Evolutionary conservation across 2,113 vertebrate species (phyloP), one percentile per base, ranked within the genome.

Genomic region (Falcunculus frontatus): DNA sequence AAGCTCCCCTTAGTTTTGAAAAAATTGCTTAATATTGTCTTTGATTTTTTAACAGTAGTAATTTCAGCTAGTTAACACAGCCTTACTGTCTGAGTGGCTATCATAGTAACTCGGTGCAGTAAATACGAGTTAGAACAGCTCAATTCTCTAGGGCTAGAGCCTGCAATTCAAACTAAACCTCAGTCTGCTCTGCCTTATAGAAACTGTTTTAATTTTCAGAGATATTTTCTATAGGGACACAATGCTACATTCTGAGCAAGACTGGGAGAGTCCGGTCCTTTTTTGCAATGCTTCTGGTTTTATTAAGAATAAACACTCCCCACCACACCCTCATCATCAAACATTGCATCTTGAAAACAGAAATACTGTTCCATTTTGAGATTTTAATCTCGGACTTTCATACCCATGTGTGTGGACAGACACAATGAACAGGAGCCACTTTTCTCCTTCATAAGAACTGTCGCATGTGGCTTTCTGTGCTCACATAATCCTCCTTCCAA

Each of bases 401-500:
- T 72, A 59, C 60, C 56, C 42, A 22, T 65, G 39, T 63, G n/a
- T 64, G 37, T 60, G 42, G 90, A 91, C 93, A 91, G 79, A 69
- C 79, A 69, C 79, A 85, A 74, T 22, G 68, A 93, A 87, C 56
- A 93, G 95, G 82, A 84, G 92, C 19, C 16, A 7, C 86, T 96
- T 93, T 63, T 32, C 60, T 91, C 41, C 63, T 93, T 97, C 57
- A 0, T 93, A 93, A 95, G 93, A 94, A 76, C 75, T 64, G 89
- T 60, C 7, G 6, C 82, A 32, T 37, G 67, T 73, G 91, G 80
- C 29, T 95, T 89, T 95, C 92, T 95, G 96, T 94, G 95, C 93
- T 96, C 96, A 95, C 95, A 67, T 90, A 96, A 96, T 87, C 89
- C 84, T 68, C 41, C 81, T 95, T 92, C 94, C 95, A 97, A 97